phyloP scores from a whole-genome alignment of 2,113 vertebrate species.

The Paradisaea rubra region DNA sequence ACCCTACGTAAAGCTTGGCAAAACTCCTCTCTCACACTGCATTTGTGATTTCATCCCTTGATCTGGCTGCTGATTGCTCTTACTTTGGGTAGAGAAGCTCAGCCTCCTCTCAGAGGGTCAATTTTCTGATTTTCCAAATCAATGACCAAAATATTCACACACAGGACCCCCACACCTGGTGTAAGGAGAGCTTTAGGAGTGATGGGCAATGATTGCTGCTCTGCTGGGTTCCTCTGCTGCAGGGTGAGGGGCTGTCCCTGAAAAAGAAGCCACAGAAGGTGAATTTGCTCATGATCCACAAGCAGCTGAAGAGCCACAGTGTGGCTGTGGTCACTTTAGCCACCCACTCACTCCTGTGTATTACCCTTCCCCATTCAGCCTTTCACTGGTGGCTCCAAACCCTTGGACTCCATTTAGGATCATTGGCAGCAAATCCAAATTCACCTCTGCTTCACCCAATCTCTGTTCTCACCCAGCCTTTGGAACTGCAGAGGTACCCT shows the following conservation, averaged over 20 bases:
- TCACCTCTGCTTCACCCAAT: not conserved
- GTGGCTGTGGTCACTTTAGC: not conserved
- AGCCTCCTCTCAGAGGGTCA: not conserved
- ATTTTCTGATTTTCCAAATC: not conserved
- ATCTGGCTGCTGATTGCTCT: not conserved
- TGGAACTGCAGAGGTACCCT: not conserved
- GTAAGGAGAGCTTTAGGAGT: not conserved
- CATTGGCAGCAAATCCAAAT: not conserved
- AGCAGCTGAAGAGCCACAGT: not conserved
- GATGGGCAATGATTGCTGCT: not conserved
- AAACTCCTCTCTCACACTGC: not conserved
- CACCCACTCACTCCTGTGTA: not conserved
- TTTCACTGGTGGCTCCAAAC: not conserved
- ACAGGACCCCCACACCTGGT: not conserved
- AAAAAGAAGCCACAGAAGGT: not conserved
- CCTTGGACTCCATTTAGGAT: not conserved
- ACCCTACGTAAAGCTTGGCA: not conserved
- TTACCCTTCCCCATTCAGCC: not conserved
- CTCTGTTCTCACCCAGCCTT: not conserved
- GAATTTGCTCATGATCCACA: not conserved
- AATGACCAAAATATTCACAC: not conserved
- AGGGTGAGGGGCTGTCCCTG: not conserved
- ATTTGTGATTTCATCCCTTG: not conserved
- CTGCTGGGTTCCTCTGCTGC: not conserved
- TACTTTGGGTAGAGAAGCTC: not conserved